Conservation (phyloP, 2,113 vertebrate genomes). For the Boleophthalmus pectinirostris region DNA sequence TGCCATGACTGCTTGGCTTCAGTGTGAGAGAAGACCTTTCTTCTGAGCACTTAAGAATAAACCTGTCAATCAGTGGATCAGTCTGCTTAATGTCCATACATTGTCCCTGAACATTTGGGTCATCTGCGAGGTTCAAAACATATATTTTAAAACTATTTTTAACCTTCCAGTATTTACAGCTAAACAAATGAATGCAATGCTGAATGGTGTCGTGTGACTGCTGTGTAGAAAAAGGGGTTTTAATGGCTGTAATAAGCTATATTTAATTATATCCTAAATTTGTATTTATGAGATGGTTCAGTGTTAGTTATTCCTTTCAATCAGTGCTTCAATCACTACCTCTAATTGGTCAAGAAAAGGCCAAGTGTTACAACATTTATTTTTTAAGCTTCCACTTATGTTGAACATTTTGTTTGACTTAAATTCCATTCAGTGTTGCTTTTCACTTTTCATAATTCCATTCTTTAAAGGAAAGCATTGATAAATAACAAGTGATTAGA, state of each 20-base stretch:
- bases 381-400: background rate
- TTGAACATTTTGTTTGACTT: background rate
- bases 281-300: conserved; percentile 43
- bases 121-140: conserved; percentile 26
- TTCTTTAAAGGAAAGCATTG: background rate
- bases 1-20: conserved; percentile 33
- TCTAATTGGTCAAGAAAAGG: conserved; percentile 64
- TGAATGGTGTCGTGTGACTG: conserved; percentile 40
- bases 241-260: conserved; percentile 54
- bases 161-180: background rate
- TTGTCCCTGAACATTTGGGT: conserved; percentile 19
- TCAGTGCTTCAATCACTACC: conserved; percentile 74
- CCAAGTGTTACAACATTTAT: conserved; percentile 60
- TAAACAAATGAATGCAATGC: background rate
- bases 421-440: too few species aligned
- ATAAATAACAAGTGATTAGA: background rate
- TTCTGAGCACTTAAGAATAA: conserved; percentile 21
- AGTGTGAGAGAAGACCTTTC: conserved; percentile 35
- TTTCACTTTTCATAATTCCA: background rate
- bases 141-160: background rate
- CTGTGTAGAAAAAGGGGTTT: conserved; percentile 32
- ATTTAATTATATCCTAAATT: conserved; percentile 47
- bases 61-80: conserved; percentile 49
- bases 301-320: conserved; percentile 50
- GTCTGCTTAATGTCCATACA: conserved; percentile 26